Base-by-base conservation (phyloP, 2,888 invertebrate genomes). In the Sialis fuliginosa region DNA sequence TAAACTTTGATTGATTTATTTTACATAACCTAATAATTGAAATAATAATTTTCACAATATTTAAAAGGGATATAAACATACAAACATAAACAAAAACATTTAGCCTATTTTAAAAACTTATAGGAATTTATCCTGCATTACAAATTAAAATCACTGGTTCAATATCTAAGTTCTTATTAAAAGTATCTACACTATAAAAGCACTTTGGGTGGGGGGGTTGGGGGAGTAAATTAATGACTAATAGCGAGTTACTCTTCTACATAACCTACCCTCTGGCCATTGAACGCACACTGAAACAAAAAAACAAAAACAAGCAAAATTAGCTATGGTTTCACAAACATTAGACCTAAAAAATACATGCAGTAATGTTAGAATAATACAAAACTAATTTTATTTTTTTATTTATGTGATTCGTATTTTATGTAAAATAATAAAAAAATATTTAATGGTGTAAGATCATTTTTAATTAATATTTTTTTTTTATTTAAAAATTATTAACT, bases 221-320 rank as follows among this genome's bases (percentile, higher is more conserved):
- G 22, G 22, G 22, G 22, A 22, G 22, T 22, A 22, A 22, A 22
- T 22, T 22, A 22, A 50, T 48, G 51, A 50, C 51, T 44, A 6
- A 32, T 48, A 43, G 42, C 39, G 39, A 34, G 39, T 48, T 39
- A 41, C 42, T 49, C 32, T 32, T 34, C 46, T 46, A 6, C 39
- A 59, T 55, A 60, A 70, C 79, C 79, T 75, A 82, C 83, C 83
- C 76, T 87, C 86, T 57, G 87, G 86, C 88, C 88, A 89, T 69
- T 87, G 88, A 65, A 88, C 85, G 73, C 86, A 86, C 68, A 89
- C 87, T 80, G 83, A 65, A 76, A 81, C 79, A 79, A 65, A 62
- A 61, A 57, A 58, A 52, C 42, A 33, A 52, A 50, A 48, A 52
- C 47, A 44, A 51, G 48, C 47, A 33, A 45, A 45, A 13, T 45